Evolutionary conservation across 2,113 vertebrate genomes (phyloP).

Genomic region (Lasiurus cinereus): DNA sequence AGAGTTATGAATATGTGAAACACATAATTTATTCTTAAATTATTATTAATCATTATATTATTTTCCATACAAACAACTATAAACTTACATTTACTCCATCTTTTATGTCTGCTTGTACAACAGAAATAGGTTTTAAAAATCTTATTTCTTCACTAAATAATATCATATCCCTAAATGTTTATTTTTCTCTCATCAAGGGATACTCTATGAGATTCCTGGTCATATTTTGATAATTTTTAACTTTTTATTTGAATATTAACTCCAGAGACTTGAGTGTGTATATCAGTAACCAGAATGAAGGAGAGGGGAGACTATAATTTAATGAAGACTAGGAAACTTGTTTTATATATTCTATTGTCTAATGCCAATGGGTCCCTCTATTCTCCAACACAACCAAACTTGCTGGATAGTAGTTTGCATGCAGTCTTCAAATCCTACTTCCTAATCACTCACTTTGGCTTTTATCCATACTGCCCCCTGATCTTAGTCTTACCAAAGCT

Average conservation of each 20-base stretch:
- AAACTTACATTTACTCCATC: background rate
- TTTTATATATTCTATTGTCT: background rate
- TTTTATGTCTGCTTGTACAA: background rate
- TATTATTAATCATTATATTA: background rate
- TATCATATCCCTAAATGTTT: background rate
- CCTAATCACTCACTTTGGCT: background rate
- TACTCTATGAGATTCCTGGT: background rate
- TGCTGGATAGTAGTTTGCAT: fast-evolving
- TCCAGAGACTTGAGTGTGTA: background rate
- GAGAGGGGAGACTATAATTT: background rate
- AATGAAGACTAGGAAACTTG: background rate
- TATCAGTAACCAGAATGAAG: background rate
- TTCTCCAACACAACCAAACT: background rate
- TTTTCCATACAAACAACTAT: background rate
- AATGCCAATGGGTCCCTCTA: background rate
- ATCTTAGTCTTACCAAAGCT: background rate
- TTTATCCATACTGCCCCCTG: background rate
- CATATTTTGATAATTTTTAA: background rate
- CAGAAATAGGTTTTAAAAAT: background rate
- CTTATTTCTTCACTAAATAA: background rate
- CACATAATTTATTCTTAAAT: background rate
- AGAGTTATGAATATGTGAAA: background rate
- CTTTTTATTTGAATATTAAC: background rate
- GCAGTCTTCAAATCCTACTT: background rate
- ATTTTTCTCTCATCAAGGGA: background rate